These are phyloP conservation scores for Cheracebus regulus DNA, from an alignment of 2,797 vertebrate genomes.

Conservation along the genomic window DNA sequence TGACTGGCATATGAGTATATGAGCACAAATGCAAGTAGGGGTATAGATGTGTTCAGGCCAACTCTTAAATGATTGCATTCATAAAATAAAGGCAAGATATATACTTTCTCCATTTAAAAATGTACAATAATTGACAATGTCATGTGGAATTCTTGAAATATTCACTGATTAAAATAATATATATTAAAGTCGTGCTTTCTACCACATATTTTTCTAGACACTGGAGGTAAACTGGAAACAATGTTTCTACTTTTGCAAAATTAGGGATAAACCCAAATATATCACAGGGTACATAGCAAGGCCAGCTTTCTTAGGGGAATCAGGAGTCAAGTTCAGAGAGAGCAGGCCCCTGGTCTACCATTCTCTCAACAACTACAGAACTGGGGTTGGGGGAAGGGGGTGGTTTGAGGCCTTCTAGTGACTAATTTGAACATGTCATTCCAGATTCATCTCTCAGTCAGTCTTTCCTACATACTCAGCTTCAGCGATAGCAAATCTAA, in stretches of 20 bases:
- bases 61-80: background rate
- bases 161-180: background rate
- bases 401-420: background rate
- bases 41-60: background rate
- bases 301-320: background rate
- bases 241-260: background rate
- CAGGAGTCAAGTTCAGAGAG: background rate
- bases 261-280: background rate
- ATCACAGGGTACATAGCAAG: background rate
- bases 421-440: background rate
- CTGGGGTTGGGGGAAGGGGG: fast-evolving
- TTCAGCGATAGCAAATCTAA: background rate
- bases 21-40: background rate
- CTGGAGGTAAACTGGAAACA: background rate
- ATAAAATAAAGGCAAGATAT: background rate
- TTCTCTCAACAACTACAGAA: background rate
- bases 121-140: background rate
- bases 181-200: background rate
- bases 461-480: background rate
- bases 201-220: background rate
- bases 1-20: background rate
- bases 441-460: background rate
- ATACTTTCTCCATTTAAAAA: background rate
- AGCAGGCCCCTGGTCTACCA: background rate
- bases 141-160: background rate